Percentiles rank a stretch among this genome's conserved stretches.
These are phyloP conservation scores for Eleutherodactylus coqui DNA, from an alignment of 2,797 vertebrate species.

Conservation along the genomic window DNA sequence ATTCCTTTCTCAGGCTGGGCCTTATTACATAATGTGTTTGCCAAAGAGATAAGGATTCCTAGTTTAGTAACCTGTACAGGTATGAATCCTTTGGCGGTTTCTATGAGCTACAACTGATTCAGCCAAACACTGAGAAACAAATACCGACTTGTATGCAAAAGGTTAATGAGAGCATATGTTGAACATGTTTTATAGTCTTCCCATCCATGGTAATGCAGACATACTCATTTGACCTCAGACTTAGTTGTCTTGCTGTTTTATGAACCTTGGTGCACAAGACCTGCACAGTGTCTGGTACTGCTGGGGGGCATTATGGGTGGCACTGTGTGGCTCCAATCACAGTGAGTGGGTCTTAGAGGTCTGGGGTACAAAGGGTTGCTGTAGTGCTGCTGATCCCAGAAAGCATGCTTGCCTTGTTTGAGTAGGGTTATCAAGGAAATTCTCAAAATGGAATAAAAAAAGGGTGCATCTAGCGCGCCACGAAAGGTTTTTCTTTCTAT, in stretches of 20 bases:
- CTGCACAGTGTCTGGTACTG: not conserved
- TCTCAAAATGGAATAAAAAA: no score
- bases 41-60: constrained; percentile 57
- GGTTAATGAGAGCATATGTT: not conserved
- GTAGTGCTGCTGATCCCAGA: no score
- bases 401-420: no score
- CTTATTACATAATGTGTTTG: constrained; percentile 56
- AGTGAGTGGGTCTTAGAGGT: no score
- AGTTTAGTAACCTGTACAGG: constrained; percentile 22
- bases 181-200: not conserved
- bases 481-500: no score
- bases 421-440: no score
- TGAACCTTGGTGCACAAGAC: not conserved
- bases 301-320: no score
- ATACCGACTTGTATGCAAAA: constrained; percentile 7
- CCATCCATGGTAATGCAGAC: not conserved
- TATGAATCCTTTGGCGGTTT: constrained; percentile 12
- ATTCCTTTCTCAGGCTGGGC: constrained; percentile 56
- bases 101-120: not conserved
- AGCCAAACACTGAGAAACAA: constrained; percentile 15
- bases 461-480: no score
- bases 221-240: not conserved
- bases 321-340: no score
- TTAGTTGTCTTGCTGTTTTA: not conserved
- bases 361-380: no score